Evolutionary conservation across 2,113 vertebrate species (phyloP).

Genomic region (Emydocephalus ijimae): DNA sequence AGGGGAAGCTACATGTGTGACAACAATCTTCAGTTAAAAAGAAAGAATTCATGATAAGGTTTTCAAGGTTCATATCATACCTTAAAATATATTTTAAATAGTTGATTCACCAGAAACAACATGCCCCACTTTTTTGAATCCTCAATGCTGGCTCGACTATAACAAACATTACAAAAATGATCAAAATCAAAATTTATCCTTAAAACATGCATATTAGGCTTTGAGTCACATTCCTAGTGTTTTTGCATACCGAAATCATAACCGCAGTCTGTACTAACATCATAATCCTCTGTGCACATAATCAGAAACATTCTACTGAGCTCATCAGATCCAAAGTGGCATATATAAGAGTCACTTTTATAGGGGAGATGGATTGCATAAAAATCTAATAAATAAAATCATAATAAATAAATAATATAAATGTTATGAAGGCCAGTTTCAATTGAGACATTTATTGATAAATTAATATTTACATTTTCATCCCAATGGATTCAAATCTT

Average conservation of each 20-base stretch:
- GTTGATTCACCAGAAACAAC: conserved; percentile 96
- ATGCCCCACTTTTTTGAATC: conserved; percentile 99
- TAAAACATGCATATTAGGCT: background rate
- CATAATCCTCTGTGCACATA: background rate
- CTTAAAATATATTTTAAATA: conserved; percentile 99
- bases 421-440: background rate
- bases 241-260: background rate
- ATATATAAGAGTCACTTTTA: background rate
- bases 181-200: background rate
- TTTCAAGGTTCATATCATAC: conserved; percentile 61
- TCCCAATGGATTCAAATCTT: background rate
- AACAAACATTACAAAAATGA: conserved; percentile 3
- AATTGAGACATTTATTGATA: background rate
- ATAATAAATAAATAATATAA: background rate
- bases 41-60: background rate
- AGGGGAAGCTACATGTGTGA: background rate
- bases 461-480: background rate
- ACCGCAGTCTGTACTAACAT: background rate
- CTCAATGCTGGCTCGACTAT: conserved; percentile 91
- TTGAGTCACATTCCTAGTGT: background rate
- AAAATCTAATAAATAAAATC: background rate
- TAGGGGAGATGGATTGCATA: background rate
- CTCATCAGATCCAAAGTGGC: background rate
- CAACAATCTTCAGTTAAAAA: background rate
- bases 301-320: background rate